Evolutionary conservation across 2,797 vertebrate genomes (phyloP), one percentile per base, ranked within the genome.

Genomic region (Psittacula echo): DNA sequence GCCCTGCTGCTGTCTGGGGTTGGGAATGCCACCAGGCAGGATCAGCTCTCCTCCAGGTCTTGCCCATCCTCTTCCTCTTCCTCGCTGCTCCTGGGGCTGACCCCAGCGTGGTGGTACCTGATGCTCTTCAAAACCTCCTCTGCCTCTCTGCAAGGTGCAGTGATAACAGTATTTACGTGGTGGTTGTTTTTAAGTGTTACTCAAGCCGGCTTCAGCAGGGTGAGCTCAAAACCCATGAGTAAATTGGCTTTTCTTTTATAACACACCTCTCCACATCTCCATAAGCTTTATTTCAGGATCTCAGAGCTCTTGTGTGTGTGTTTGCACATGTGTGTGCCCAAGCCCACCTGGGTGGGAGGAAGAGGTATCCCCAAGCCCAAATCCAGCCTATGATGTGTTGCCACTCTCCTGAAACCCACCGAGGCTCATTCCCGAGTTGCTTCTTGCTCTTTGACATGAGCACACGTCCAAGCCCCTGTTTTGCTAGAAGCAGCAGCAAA

Each of bases 161-260:
- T 1, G 29, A 1, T 16, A 17, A 13, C 5, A 0, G 21, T 4
- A 0, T 10, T 56, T 17, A 9, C 0, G 0, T 3, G 39, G 3
- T 0, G 56, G 4, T 41, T 17, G 32, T 9, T 24, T 24, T 32
- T 5, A 10, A 42, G 30, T 4, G 37, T 26, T 32, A 4, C 1
- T 48, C 39, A 3, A 66, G 12, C 44, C n/a, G 15, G 13, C 39
- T 65, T 9, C 27, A 39, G 73, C 86, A 3, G 4, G 24, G 21
- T 6, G 27, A 67, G 10, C 81, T 87, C 81, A 8, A 48, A 82
- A 18, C 58, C 61, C 37, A 1, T 0, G 24, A 65, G 41, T 32
- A 68, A 61, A 65, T 17, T 5, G 22, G 4, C 23, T 80, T 70
- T 77, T 66, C 64, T 50, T 70, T 42, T 1, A 6, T 41, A 26